Percentiles rank a stretch among this genome's conserved stretches.
These are phyloP conservation scores for Neolamprologus kungweensis DNA, from an alignment of 2,113 vertebrate species.

Conservation along the genomic window DNA sequence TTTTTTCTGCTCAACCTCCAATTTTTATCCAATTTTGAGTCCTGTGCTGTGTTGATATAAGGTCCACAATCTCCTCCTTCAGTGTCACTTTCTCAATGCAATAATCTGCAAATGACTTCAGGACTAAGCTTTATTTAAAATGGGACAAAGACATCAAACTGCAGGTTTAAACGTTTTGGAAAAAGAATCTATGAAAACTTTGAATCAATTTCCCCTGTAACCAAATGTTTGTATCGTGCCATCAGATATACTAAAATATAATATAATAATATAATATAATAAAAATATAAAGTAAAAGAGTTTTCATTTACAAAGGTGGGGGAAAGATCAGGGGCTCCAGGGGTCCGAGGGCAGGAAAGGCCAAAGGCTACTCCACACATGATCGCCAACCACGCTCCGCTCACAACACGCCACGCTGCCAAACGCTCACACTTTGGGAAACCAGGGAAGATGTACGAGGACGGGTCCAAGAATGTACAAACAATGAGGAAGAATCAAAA, in stretches of 20 bases:
- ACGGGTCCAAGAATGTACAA: background rate
- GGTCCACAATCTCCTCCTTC: background rate
- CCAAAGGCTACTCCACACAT: background rate
- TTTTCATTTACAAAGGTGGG: background rate
- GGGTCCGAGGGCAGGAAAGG: background rate
- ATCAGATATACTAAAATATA: background rate
- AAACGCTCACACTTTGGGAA: background rate
- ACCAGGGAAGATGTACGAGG: background rate
- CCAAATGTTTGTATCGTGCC: background rate
- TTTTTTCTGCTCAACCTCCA: background rate
- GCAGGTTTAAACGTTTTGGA: background rate
- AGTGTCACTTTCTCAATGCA: background rate
- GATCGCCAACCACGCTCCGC: background rate
- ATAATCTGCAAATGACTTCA: background rate
- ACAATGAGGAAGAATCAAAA: background rate
- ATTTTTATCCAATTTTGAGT: background rate
- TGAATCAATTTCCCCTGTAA: fast-evolving
- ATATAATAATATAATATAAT: too few relatives aligned
- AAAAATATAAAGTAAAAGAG: background rate
- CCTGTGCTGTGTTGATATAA: background rate
- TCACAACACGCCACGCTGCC: background rate
- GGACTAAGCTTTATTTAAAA: background rate
- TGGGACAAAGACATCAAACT: background rate
- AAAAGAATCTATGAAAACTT: background rate
- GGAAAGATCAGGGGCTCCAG: background rate